A percentile compares a stretch with the other conserved stretches of the same genome.
These are phyloP conservation scores for Ursus arctos DNA, from an alignment of 2,113 vertebrate species.

Conservation along the genomic window DNA sequence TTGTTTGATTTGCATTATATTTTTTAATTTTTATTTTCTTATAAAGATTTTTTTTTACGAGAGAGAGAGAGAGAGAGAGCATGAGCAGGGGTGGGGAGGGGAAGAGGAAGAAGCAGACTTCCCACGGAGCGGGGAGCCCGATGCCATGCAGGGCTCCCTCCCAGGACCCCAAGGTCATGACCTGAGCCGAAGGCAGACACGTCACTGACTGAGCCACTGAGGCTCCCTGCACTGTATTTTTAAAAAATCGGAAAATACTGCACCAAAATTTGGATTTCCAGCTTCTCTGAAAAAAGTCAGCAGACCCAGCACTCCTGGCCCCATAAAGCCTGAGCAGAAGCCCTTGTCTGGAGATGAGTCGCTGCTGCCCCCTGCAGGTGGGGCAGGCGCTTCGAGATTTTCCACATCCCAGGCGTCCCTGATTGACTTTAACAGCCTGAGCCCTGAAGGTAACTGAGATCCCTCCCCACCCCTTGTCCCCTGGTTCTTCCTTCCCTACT, in stretches of 20 bases:
- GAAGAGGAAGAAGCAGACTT: neutral
- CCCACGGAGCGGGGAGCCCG: neutral
- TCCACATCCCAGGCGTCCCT: neutral
- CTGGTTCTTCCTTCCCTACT: neutral
- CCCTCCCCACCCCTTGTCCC: neutral
- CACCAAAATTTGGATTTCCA: neutral
- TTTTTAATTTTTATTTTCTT: neutral
- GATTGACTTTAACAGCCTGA: neutral
- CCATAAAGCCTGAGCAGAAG: neutral
- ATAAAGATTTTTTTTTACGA: neutral
- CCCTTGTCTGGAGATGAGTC: neutral
- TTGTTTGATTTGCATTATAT: neutral
- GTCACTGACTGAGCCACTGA: neutral
- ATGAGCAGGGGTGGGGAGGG: neutral
- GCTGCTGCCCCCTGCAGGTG: conserved; percentile 78
- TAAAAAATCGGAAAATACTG: neutral
- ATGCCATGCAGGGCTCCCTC: no score
- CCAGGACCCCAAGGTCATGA: neutral
- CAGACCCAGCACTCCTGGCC: neutral
- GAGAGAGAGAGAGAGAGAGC: neutral
- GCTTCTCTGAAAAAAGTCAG: neutral
- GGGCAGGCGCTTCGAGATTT: conserved; percentile 20
- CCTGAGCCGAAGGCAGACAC: neutral
- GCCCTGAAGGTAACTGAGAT: neutral
- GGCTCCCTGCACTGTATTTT: neutral